Percentiles rank a stretch among this genome's conserved stretches.
Conservation (phyloP, 2,797 vertebrate species). For the Centroberyx gerrardi region DNA sequence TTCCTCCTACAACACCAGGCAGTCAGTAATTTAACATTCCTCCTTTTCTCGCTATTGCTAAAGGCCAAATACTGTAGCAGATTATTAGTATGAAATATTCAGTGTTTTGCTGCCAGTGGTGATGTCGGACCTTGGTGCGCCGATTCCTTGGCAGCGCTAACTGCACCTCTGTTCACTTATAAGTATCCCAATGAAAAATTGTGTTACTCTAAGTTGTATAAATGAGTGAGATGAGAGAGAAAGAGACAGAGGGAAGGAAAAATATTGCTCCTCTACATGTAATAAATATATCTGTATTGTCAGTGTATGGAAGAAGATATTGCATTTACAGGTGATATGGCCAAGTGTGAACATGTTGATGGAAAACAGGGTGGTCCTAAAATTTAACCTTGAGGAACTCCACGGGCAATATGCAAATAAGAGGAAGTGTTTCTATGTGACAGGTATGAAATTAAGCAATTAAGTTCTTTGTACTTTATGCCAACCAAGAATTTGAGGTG, state of each 20-base stretch:
- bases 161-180: neutral
- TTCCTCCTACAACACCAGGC: conserved; percentile 26
- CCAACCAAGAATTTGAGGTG: neutral
- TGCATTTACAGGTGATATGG: too few species aligned
- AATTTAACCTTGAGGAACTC: too few species aligned
- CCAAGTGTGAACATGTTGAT: neutral
- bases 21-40: conserved; percentile 44
- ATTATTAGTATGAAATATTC: conserved; percentile 57
- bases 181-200: too few species aligned
- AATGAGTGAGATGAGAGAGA: neutral
- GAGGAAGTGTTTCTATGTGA: neutral
- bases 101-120: conserved; percentile 21
- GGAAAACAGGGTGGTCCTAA: neutral
- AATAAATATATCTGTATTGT: neutral
- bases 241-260: neutral
- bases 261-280: neutral
- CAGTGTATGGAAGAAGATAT: neutral
- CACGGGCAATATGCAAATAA: too few species aligned
- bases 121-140: conserved; percentile 14
- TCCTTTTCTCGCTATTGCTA: conserved; percentile 36
- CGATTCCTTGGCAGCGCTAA: conserved; percentile 8
- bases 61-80: conserved; percentile 45
- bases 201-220: neutral
- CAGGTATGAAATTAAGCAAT: neutral
- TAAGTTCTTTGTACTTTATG: neutral